Base-by-base conservation (phyloP, 2,113 vertebrate species). In the Oncorhynchus masou region DNA sequence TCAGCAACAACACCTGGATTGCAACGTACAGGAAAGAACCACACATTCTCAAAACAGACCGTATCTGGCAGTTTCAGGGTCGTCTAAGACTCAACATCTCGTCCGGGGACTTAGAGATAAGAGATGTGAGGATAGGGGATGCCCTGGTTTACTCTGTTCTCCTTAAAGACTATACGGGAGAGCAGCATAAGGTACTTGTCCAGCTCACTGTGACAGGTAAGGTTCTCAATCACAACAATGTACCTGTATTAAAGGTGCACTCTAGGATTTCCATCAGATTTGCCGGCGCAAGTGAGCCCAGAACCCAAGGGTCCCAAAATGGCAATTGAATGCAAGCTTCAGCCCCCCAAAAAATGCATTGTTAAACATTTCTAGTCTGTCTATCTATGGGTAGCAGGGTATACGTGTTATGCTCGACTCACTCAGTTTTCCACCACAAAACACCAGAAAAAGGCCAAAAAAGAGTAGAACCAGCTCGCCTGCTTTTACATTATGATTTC, bases 31-130 rank as follows among this genome's bases (percentile, higher is more conserved):
- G 9, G 39, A 11, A 45, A 45, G 0, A 0, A 0, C 0, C 0
- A 1, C 0, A 0, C 0, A 0, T 0, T 0, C 0, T 0, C 1
- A 71, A 22, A 0, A 2, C 8, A 0, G 0, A 71, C 0, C 25
- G 13, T 3, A 0, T 80, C 2, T 0, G 0, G 2, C 77, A 1
- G 4, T 83, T 79, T 4, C 0, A 2, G 19, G 66, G 45, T 0
- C 80, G 90, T 68, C 81, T 93, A n/a, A 0, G 0, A 0, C 83
- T 92, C 1, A 39, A 83, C 73, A 6, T 0, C 0, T 22, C 0
- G 1, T 77, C 72, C 0, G 92, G 89, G 9, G 76, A 92, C 73
- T 74, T 93, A 76, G 75, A n/a, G 1, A 91, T 93, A 3, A 2
- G 0, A 3, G 2, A 78, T 16, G 2, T 93, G 75, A 83, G 0